Conservation (phyloP, 23 tunicate species). For the Phallusia fumigata region DNA sequence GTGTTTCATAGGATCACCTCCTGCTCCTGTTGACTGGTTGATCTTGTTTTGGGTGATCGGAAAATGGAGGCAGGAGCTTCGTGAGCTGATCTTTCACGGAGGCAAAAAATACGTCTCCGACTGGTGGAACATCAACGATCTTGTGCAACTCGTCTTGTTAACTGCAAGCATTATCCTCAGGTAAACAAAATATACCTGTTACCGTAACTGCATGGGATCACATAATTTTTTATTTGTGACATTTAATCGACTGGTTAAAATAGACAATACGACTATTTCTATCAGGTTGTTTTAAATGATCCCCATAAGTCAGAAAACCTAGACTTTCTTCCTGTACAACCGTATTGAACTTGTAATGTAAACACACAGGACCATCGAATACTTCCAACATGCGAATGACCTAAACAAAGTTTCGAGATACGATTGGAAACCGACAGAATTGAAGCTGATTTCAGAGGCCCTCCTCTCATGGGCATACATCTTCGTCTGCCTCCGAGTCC, state of each 20-base stretch:
- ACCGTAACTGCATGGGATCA: background rate
- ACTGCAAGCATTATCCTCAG: constrained; percentile 28
- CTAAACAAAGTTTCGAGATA: constrained; percentile 9
- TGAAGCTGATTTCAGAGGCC: constrained; percentile 53
- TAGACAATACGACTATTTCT: too few species aligned
- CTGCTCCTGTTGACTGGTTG: constrained; percentile 36
- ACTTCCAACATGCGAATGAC: background rate
- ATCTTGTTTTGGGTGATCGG: constrained; percentile 47
- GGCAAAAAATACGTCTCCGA: constrained; percentile 21
- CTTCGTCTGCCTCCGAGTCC: constrained; percentile 57
- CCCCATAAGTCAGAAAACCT: too few species aligned
- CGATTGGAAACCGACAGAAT: constrained; percentile 55
- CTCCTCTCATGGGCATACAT: constrained; percentile 68
- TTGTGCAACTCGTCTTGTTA: constrained; percentile 17
- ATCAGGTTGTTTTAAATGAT: too few species aligned
- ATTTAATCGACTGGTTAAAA: too few species aligned
- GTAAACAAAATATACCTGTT: background rate
- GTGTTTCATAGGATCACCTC: constrained; percentile 21
- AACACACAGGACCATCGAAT: constrained; percentile 29
- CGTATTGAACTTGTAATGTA: background rate
- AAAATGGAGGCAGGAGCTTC: constrained; percentile 56
- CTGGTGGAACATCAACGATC: constrained; percentile 42
- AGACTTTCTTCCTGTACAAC: too few species aligned
- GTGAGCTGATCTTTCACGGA: constrained; percentile 35
- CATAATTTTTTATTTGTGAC: too few species aligned